Evolutionary conservation across 2,113 vertebrate genomes (phyloP), one percentile per base, ranked within the genome.

Genomic region (Coryphaenoides rupestris): DNA sequence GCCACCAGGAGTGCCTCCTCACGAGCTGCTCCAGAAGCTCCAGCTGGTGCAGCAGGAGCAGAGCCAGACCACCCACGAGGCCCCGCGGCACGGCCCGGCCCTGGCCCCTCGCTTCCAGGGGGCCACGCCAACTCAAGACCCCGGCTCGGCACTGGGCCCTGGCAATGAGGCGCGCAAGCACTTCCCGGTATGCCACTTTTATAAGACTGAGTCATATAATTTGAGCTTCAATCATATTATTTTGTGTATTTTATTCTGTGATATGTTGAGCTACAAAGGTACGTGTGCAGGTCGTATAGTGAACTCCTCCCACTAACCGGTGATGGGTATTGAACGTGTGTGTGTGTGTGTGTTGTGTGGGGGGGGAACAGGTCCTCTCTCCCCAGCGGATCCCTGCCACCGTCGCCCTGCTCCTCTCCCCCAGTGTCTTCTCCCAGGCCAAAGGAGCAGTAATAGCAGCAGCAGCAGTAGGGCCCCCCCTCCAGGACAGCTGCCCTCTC

Each of bases 41-140:
- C 93, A 94, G 69, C 79, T 91, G 1, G 93, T 95, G 21, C 95
- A 95, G 40, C 93, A 96, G 66, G 93, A 96, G 12, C 95, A 96
- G 62, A 92, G 89, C 71, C 70, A 89, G 22, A 19, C 87, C 21
- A 59, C 90, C 54, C 66, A 84, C 0, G 84, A 85, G 0, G 65
- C 84, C 13, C 80, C 73, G 66, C 89, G 91, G 16, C 92, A 85
- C 0, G 77, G 87, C 2, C 85, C 85, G 1, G 72, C 61, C 28
- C 66, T 98, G 72, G 95, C 95, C 1, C 94, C 95, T 5, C 91
- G 87, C 85, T 98, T 88, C 89, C 59, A 91, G 84, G 75, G 49
- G 1, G 57, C 74, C 7, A 16, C 6, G 53, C 74, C 78, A 26
- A 71, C 47, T 62, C 70, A 62, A 62, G 59, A 57, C 21, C 3